phyloP scores from a whole-genome alignment of 1,140 invertebrate genomes.

The Ganaspis sp. region DNA sequence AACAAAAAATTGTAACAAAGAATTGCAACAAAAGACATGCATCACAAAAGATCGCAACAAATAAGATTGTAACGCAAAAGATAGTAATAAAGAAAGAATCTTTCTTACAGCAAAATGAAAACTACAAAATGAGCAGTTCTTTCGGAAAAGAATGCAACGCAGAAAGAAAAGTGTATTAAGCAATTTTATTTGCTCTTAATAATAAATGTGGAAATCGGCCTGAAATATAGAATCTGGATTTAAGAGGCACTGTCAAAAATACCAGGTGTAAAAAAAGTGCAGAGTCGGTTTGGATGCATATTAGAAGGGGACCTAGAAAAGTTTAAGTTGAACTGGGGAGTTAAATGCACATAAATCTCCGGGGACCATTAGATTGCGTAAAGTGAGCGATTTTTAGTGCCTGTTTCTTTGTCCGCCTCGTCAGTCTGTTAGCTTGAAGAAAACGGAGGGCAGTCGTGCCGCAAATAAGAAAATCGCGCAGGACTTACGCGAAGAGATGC shows the following conservation, averaged over 20 bases:
- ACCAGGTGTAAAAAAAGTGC: background rate
- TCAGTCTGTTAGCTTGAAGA: slow-evolving; percentile 1
- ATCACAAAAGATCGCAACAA: too few relatives aligned
- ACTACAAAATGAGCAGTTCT: too few relatives aligned
- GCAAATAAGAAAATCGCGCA: slow-evolving; percentile 42
- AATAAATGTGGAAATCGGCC: too few relatives aligned
- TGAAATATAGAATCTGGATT: background rate
- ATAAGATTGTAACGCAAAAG: too few relatives aligned
- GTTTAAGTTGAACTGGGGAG: background rate
- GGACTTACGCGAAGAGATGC: slow-evolving; percentile 55
- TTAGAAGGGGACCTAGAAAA: slow-evolving; percentile 1
- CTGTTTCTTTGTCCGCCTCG: slow-evolving; percentile 8
- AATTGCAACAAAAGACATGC: too few relatives aligned
- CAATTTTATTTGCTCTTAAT: too few relatives aligned
- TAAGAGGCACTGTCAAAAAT: background rate
- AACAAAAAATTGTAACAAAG: too few relatives aligned
- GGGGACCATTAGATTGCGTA: slow-evolving; percentile 12
- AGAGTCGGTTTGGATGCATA: background rate
- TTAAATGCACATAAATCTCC: slow-evolving; percentile 10
- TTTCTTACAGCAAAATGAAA: too few relatives aligned
- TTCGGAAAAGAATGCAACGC: too few relatives aligned
- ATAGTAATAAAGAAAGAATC: too few relatives aligned
- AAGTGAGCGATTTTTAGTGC: slow-evolving; percentile 4
- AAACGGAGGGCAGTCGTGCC: slow-evolving; percentile 1
- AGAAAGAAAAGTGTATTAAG: too few relatives aligned